phyloP scores from a whole-genome alignment of 2,113 vertebrate species.

The Nematolebias whitei region DNA sequence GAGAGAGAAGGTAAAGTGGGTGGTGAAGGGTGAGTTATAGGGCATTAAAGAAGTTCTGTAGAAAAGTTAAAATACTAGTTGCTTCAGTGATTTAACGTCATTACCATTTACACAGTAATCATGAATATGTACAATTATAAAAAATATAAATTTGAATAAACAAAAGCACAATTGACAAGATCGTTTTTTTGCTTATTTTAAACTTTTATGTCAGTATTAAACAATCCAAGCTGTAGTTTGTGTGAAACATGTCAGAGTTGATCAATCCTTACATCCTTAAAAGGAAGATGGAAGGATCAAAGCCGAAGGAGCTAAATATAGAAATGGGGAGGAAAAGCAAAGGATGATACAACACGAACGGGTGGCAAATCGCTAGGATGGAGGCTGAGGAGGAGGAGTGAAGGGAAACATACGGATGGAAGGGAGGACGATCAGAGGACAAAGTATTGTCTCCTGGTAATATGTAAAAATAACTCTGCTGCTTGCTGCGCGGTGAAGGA shows the following conservation, averaged over 20 bases:
- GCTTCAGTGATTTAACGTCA: too few species aligned
- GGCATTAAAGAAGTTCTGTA: neutral
- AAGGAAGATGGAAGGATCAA: constrained; percentile 18
- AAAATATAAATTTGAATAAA: neutral
- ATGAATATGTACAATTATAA: too few species aligned
- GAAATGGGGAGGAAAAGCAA: constrained; percentile 3
- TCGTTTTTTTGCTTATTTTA: neutral
- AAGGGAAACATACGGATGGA: constrained; percentile 39
- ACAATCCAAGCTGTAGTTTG: constrained; percentile 4
- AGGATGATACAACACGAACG: constrained; percentile 13
- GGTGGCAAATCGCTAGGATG: constrained; percentile 38
- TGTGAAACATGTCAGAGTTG: constrained; percentile 3
- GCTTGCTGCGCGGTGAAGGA: constrained; percentile 71
- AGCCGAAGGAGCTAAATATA: constrained; percentile 11
- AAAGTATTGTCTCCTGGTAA: constrained; percentile 76
- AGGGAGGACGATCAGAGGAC: constrained; percentile 67
- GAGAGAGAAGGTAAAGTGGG: constrained; percentile 2
- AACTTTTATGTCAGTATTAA: constrained; percentile 1
- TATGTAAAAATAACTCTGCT: constrained; percentile 81
- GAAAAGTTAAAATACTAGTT: neutral
- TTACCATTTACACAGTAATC: too few species aligned
- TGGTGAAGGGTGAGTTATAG: neutral
- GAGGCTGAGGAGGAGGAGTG: constrained; percentile 22
- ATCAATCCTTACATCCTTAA: constrained; percentile 14
- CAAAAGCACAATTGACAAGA: neutral